These are phyloP conservation scores for Takifugu bimaculatus DNA, from an alignment of 2,113 vertebrate species.

Conservation along the genomic window DNA sequence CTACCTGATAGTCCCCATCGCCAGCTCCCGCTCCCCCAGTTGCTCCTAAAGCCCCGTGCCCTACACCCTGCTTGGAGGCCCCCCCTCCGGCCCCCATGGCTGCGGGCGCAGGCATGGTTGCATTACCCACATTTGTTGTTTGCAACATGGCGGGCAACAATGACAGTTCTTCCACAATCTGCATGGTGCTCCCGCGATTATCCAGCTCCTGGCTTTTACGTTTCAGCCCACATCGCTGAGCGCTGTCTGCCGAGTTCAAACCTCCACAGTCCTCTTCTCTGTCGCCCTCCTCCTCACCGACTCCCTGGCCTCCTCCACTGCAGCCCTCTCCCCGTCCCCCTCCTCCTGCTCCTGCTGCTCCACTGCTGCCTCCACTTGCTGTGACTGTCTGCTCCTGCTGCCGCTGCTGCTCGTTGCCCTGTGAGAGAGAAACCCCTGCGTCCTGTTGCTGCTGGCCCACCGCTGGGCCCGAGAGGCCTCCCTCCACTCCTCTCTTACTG, in stretches of 20 bases:
- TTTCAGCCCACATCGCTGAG: constrained; percentile 96
- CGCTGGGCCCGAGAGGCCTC: constrained; percentile 36
- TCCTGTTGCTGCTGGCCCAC: constrained; percentile 52
- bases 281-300: constrained; percentile 54
- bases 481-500: constrained; percentile 42
- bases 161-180: constrained; percentile 97
- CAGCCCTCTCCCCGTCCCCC: constrained; percentile 73
- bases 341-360: constrained; percentile 73
- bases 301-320: constrained; percentile 57
- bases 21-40: constrained; percentile 77
- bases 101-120: constrained; percentile 79
- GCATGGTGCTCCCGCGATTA: constrained; percentile 86
- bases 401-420: constrained; percentile 58
- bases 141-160: constrained; percentile 98
- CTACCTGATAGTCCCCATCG: constrained; percentile 96
- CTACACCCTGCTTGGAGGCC: constrained; percentile 78
- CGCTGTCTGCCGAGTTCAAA: constrained; percentile 80
- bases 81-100: constrained; percentile 59
- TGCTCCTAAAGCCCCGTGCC: constrained; percentile 79
- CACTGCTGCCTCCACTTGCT: constrained; percentile 74
- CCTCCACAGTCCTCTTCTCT: constrained; percentile 71
- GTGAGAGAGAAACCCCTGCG: constrained; percentile 51
- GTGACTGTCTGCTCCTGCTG: constrained; percentile 56
- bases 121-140: constrained; percentile 84
- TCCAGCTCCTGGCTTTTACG: constrained; percentile 97